These are phyloP conservation scores for Sebastes schlegelii DNA, from an alignment of 2,113 vertebrate genomes.

Conservation along the genomic window DNA sequence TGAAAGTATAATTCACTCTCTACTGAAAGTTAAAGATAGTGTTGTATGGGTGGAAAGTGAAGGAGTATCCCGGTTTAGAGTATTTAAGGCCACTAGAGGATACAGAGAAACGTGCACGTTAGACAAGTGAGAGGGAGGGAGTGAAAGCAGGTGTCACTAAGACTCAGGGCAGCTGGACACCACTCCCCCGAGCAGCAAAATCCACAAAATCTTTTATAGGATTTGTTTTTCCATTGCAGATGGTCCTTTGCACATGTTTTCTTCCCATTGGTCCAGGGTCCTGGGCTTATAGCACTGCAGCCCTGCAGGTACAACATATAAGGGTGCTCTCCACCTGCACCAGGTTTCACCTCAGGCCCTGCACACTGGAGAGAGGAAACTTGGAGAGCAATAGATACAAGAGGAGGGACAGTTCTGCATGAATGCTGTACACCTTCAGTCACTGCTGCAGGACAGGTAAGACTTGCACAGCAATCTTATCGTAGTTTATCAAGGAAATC, in stretches of 20 bases:
- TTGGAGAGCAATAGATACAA: conserved; percentile 7
- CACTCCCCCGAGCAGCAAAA: conserved; percentile 68
- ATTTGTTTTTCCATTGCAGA: conserved; percentile 88
- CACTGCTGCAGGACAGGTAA: conserved; percentile 47
- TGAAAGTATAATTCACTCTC: not conserved
- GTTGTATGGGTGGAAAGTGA: not conserved
- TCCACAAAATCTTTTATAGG: conserved; percentile 82
- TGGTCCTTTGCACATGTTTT: conserved; percentile 82
- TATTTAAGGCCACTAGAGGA: conserved; percentile 31
- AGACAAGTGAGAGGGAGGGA: conserved; percentile 52
- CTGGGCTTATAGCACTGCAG: conserved; percentile 50
- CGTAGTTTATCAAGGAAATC: not conserved
- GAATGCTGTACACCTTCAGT: not conserved
- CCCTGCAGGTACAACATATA: conserved; percentile 72
- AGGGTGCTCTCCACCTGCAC: conserved; percentile 45
- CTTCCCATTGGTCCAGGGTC: conserved; percentile 78
- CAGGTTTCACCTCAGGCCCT: conserved; percentile 36
- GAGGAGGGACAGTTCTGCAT: conserved; percentile 7
- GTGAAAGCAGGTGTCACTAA: conserved; percentile 79
- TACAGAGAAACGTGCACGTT: conserved; percentile 24
- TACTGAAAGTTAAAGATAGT: conserved; percentile 25
- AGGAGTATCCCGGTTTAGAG: conserved; percentile 18
- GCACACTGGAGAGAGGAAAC: conserved; percentile 21
- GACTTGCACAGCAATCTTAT: conserved; percentile 7
- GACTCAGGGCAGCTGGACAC: conserved; percentile 76